Conservation (phyloP, 2,888 invertebrate genomes). For the Cremastinae sp. region DNA sequence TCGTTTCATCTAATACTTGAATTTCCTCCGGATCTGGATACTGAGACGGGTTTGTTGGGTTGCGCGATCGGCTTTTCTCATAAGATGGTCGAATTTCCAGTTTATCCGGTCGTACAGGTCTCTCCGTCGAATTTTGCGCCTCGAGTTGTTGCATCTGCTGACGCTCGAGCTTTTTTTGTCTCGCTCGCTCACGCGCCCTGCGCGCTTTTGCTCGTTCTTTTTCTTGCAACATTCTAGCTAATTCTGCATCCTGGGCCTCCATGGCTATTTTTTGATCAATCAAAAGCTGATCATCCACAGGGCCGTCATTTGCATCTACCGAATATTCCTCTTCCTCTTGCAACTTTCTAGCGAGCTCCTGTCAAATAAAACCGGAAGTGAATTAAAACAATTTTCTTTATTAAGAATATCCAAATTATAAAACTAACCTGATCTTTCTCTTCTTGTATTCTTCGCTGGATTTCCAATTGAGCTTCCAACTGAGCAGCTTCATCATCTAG, state of each 20-base stretch:
- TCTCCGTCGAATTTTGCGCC: conserved; percentile 74
- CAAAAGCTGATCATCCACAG: conserved; percentile 72
- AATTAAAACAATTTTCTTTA: neutral
- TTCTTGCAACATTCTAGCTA: conserved; percentile 89
- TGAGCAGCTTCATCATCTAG: conserved; percentile 76
- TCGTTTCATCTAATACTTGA: conserved; percentile 74
- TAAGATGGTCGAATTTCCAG: conserved; percentile 71
- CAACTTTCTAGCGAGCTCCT: conserved; percentile 87
- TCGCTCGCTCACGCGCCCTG: conserved; percentile 86
- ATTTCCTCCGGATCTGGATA: conserved; percentile 79
- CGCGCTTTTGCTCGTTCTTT: conserved; percentile 87
- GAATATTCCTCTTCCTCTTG: conserved; percentile 87
- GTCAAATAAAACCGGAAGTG: conserved; percentile 43
- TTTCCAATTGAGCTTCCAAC: conserved; percentile 79
- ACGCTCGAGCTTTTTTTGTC: conserved; percentile 76
- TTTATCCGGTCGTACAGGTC: conserved; percentile 76
- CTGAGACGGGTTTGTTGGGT: conserved; percentile 60
- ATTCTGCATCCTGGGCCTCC: conserved; percentile 90
- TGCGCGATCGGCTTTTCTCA: conserved; percentile 58
- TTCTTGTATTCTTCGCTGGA: conserved; percentile 85
- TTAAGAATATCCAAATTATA: too few relatives aligned
- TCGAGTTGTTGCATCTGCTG: conserved; percentile 81
- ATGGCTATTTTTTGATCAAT: conserved; percentile 86
- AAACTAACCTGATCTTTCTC: conserved; percentile 86
- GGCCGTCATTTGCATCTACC: conserved; percentile 81